A percentile compares a stretch with the other conserved stretches of the same genome.
phyloP scores from a whole-genome alignment of 2,888 invertebrate genomes.

The Athetis lepigone region DNA sequence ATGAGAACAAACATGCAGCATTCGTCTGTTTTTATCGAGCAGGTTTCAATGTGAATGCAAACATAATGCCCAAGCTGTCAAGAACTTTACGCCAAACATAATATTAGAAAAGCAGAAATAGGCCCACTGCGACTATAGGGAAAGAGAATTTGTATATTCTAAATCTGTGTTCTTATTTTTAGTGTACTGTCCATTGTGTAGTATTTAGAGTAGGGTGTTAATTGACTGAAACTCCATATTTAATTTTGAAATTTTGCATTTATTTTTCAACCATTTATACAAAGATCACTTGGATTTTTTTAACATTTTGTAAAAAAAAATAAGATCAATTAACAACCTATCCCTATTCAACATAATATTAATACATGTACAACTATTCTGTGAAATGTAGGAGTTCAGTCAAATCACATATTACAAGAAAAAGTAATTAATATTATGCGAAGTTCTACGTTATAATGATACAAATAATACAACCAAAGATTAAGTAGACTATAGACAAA shows the following conservation, averaged over 20 bases:
- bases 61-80: conserved; percentile 68
- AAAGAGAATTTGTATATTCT: conserved; percentile 63
- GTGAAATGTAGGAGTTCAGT: conserved; percentile 88
- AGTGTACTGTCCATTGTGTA: conserved; percentile 40
- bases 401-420: conserved; percentile 80
- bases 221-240: conserved; percentile 90
- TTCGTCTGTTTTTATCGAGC: conserved; percentile 37
- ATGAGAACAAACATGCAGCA: conserved; percentile 59
- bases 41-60: conserved; percentile 48
- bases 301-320: conserved; percentile 82
- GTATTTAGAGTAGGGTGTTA: conserved; percentile 89
- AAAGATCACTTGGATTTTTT: conserved; percentile 84
- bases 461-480: conserved; percentile 71
- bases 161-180: conserved; percentile 54
- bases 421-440: conserved; percentile 69
- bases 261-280: conserved; percentile 88
- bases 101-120: conserved; percentile 78
- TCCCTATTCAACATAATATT: conserved; percentile 83
- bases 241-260: conserved; percentile 86
- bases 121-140: conserved; percentile 66
- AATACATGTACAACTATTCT: conserved; percentile 74
- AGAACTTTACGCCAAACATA: conserved; percentile 72
- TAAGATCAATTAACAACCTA: conserved; percentile 90
- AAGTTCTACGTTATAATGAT: conserved; percentile 65
- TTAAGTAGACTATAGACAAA: conserved; percentile 67